Evolutionary conservation across 23 tunicate species (phyloP), one percentile per base, ranked within the genome.

Genomic region (Oikopleura dioica): DNA sequence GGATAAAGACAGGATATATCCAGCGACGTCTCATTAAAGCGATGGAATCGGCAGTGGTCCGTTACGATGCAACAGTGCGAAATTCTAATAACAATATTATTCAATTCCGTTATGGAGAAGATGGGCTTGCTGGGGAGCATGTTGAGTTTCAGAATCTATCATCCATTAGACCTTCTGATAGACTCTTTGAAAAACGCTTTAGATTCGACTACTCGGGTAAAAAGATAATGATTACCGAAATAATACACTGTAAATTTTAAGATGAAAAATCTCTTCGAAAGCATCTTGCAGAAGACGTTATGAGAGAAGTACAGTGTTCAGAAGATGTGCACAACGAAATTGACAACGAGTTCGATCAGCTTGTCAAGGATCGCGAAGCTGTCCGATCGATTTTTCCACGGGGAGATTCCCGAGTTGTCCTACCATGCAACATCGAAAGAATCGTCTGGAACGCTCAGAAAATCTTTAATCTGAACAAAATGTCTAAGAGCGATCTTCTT

Each of bases 381-480:
- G 81, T 91, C 37, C 82, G 97, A 2, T 80, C 83, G 23, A 85
- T 91, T 76, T 85, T 91, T 51, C 92, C 97, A 9, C 77, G 83
- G 36, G 97, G 97, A 1, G 97, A 91, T 76, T 82, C 87, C 77
- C 9, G 16, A 44, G 94, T 91, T 34, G 97, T 91, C 31, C 79
- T 91, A 37, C 97, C 97, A 12, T 89, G 85, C 35, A 91, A 91
- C 67, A 44, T 91, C 50, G 75, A 79, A 36, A 79, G 97, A 35
- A 63, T 91, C 36, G 85, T 91, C 33, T 91, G 97, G 97, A 91
- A 91, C 76, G 97, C 97, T 35, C 97, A 91, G 38, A 91, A 91
- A 59, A 85, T 86, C 36, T 91, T 91, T 78, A 84, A 91, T 76
- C 80, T 91, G 29, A 86, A 91, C 72, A 79, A 84, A 1, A 63